Evolutionary conservation across 1,140 invertebrate genomes (phyloP).

Genomic region (Harlomillsia oculata): DNA sequence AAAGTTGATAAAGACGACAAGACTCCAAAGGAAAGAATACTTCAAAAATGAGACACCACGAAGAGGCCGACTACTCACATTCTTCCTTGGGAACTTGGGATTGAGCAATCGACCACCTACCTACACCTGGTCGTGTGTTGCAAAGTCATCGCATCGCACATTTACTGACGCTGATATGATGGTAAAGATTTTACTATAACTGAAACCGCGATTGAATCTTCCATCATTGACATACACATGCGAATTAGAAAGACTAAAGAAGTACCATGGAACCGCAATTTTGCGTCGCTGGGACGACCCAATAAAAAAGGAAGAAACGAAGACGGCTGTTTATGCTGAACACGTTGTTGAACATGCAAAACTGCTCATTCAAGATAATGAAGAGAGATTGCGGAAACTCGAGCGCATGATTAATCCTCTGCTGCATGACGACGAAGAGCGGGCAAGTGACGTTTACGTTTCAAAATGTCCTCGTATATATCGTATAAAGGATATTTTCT

Average conservation of each 20-base stretch:
- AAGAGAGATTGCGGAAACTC: slow-evolving; percentile 84
- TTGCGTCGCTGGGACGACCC: slow-evolving; percentile 77
- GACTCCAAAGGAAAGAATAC: slow-evolving; percentile 44
- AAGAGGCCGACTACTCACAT: slow-evolving; percentile 46
- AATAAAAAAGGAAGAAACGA: slow-evolving; percentile 93
- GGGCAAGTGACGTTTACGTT: slow-evolving; percentile 46
- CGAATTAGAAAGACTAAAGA: slow-evolving; percentile 93
- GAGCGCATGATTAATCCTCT: slow-evolving; percentile 99
- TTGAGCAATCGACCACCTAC: slow-evolving; percentile 44
- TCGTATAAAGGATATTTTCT: neutral
- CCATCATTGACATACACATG: slow-evolving; percentile 93
- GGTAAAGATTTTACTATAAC: slow-evolving; percentile 88
- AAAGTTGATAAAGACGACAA: slow-evolving; percentile 45
- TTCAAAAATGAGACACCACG: slow-evolving; percentile 39
- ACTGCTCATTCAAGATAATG: slow-evolving; percentile 75
- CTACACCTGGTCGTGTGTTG: slow-evolving; percentile 62
- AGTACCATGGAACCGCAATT: slow-evolving; percentile 83
- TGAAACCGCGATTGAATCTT: slow-evolving; percentile 82
- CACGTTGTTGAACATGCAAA: slow-evolving; percentile 80
- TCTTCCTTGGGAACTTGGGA: slow-evolving; percentile 41
- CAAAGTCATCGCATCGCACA: slow-evolving; percentile 93
- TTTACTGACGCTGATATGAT: slow-evolving; percentile 76
- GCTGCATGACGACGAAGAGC: slow-evolving; percentile 93
- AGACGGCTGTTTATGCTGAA: slow-evolving; percentile 81
- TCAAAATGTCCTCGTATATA: neutral